Percentiles rank a stretch among this genome's conserved stretches.
phyloP scores from a whole-genome alignment of 2,797 vertebrate genomes.

The Gallirallus australis region DNA sequence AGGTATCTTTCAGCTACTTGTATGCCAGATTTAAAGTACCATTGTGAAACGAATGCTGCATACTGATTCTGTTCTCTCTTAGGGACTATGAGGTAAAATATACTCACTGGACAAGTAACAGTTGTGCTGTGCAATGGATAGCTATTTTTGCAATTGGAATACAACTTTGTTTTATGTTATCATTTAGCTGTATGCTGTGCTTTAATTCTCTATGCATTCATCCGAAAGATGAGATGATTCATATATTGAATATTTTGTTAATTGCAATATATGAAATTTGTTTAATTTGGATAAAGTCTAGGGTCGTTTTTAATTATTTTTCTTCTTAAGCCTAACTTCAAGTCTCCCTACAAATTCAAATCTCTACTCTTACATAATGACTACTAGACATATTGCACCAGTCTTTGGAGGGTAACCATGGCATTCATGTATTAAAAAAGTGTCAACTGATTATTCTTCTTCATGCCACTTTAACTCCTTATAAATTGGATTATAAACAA shows the following conservation, averaged over 20 bases:
- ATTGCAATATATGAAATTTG: neutral
- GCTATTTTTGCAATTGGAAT: neutral
- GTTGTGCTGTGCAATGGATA: neutral
- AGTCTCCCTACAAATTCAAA: neutral
- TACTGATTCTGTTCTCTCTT: neutral
- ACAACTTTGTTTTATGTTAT: neutral
- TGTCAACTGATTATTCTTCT: neutral
- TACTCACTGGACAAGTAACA: neutral
- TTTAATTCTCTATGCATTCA: neutral
- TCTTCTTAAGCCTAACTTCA: neutral
- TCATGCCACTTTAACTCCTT: neutral
- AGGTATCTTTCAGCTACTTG: neutral
- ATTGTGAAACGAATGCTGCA: neutral
- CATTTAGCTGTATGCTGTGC: neutral
- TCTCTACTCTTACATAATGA: neutral
- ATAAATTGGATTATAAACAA: neutral
- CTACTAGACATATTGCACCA: neutral
- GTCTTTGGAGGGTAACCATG: neutral
- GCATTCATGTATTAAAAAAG: neutral
- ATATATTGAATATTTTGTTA: neutral
- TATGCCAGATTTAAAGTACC: neutral
- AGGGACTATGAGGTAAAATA: neutral
- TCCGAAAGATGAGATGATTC: neutral
- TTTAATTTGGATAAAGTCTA: neutral
- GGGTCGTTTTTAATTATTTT: neutral